These are phyloP conservation scores for Drosophila multiciliata DNA, from an alignment of 2,888 invertebrate species.

Conservation along the genomic window DNA sequence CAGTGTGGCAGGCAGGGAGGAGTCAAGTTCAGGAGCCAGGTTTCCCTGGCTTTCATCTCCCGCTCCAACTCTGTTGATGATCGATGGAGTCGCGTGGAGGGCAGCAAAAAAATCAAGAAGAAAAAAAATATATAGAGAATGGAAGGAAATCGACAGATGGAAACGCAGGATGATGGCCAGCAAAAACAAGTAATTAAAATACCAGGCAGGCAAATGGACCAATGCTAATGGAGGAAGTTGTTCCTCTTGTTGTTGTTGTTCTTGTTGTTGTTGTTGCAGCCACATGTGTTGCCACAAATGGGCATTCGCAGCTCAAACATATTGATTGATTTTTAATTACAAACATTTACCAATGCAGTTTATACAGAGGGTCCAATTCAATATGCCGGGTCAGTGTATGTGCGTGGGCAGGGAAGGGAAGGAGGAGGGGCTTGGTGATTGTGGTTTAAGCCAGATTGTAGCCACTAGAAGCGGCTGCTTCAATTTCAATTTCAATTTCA, in stretches of 20 bases:
- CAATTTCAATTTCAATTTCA: conserved; percentile 73
- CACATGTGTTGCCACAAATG: conserved; percentile 76
- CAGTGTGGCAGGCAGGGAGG: background rate
- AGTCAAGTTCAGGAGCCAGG: background rate
- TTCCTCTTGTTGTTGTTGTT: conserved; percentile 9
- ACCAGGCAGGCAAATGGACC: conserved; percentile 75
- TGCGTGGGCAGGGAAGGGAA: background rate
- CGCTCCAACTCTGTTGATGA: conserved; percentile 49
- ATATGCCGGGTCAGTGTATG: background rate
- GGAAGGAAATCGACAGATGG: conserved; percentile 42
- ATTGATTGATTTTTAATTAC: conserved; percentile 81
- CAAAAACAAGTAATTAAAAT: conserved; percentile 75
- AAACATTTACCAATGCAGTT: conserved; percentile 67
- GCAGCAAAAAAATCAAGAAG: background rate
- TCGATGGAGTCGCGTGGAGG: conserved; percentile 49
- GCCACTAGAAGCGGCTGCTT: conserved; percentile 62
- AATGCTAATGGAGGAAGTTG: conserved; percentile 15
- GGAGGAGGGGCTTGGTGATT: background rate
- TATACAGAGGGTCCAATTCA: conserved; percentile 47
- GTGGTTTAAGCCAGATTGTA: background rate
- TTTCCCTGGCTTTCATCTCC: conserved; percentile 4
- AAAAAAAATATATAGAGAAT: background rate
- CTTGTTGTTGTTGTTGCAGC: conserved; percentile 50
- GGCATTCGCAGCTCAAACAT: conserved; percentile 62
- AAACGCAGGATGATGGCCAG: conserved; percentile 23